Evolutionary conservation across 2,113 vertebrate species (phyloP), one percentile per base, ranked within the genome.

Genomic region (Poecile atricapillus): DNA sequence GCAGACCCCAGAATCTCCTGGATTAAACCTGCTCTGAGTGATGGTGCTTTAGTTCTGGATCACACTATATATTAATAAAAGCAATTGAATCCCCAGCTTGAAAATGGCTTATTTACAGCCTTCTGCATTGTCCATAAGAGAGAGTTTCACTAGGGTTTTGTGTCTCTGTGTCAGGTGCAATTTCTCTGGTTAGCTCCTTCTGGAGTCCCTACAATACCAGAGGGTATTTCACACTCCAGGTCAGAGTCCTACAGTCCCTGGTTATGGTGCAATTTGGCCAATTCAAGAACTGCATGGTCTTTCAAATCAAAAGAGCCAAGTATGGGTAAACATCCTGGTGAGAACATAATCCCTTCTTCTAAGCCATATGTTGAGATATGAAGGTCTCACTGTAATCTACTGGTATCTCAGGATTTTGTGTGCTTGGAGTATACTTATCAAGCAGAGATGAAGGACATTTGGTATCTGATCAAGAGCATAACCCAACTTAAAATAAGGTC

Each of bases 351-450:
- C 10, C 14, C 16, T 76, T n/a, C 47, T 56, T 41, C 47, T 56
- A 49, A 73, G 7, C 2, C 5, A 0, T 11, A 22, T 46, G 28
- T 11, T 50, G 35, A 67, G 28, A 39, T 33, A 67, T 5, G 23
- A 31, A 80, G 5, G 15, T 74, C 7, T 41, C 27, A n/a, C 18
- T 33, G 31, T 43, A 74, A 90, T 27, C 41, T 46, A 10, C 3
- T 8, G 10, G 3, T 2, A 0, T 15, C 33, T 52, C 23, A 20
- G 12, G 28, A 22, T n/a, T 83, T 74, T 60, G 35, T n/a, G 20
- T 9, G 4, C 20, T 5, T 39, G 17, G 6, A 53, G 16, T 35
- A 50, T 12, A 18, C 2, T 3, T 41, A 63, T 2, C 4, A 28
- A 55, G 35, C 16, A 44, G 63, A 78, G 17, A 21, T 0, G 1